Base-by-base conservation (phyloP, 2,113 vertebrate species). In the Isichthys henryi region DNA sequence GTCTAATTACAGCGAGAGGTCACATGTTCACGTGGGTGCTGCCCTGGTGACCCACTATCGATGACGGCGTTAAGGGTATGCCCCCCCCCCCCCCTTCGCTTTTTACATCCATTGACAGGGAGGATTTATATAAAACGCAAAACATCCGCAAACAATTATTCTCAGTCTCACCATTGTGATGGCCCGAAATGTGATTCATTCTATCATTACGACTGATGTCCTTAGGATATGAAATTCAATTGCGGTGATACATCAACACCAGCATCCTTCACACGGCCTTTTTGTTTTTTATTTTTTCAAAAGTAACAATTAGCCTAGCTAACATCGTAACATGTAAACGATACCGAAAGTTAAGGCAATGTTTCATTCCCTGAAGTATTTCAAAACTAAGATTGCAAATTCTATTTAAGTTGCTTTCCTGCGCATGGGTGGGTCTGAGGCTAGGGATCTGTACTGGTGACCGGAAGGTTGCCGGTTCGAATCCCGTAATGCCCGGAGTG, bases 211-310 rank as follows among this genome's bases (percentile, higher is more conserved):
- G n/a, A 88, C 66, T 74, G 66, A 46, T 80, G 62, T 77, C 88
- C 88, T 88, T 3, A 80, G 45, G 88, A 74, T 27, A 77, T 49
- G 66, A n/a, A 77, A 50, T 74, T 50, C 62, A 88, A 31, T 88
- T 46, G 88, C 7, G 31, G 23, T 49, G 49, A 50, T 49, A 21
- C 46, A 88, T 74, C 15, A 43, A 50, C 31, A 23, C 49, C 13
- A 31, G 10, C 21, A 49, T 27, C 21, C 46, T 27, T 23, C 46
- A 19, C 9, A 3, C 35, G 23, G 15, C 7, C 3, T 52, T 52
- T 48, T 48, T 17, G 17, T 45, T 35, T 31, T 27, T 70, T 70
- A 6, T 58, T 58, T 58, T n/a, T 70, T 11, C 13, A 43, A 19
- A 19, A 17, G 7, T 43, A 43, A 35, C 15, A 39, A 43, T 80